Base-by-base conservation (phyloP, 2,888 invertebrate genomes). In the Heteromurus nitidus region DNA sequence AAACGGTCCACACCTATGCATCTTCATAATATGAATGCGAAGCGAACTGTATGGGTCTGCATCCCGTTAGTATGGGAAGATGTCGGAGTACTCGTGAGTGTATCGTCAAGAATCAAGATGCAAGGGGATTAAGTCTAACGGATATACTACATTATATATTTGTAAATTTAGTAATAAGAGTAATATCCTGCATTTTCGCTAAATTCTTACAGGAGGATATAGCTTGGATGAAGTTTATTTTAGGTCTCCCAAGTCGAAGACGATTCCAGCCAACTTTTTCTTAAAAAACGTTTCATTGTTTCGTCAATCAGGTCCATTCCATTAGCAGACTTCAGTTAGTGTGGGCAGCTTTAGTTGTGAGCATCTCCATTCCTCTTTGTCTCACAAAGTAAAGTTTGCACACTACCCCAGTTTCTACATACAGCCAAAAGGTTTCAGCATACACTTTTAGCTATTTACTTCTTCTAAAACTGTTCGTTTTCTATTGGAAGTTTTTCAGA, bases 221-320 rank as follows among this genome's bases (percentile, higher is more conserved):
- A 68, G 76, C 72, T 62, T 58, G 69, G 64, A 7, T 70, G 67
- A 73, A 68, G 76, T 82, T 80, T 82, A 84, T 84, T 84, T 84
- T 84, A 64, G 84, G 73, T 82, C 82, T 80, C 84, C 72, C 82
- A 77, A 76, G 77, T 82, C 77, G 82, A 77, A 82, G 72, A 60
- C 47, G 76, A 70, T 67, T 75, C 72, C 70, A 74, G 82, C 69
- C 62, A 62, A 69, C 69, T 42, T 73, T 69, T 70, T 68, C 77
- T 82, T 82, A 58, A 82, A 77, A 82, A 77, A 77, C 69, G 72
- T 82, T 73, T 68, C 77, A 79, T 77, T 82, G 77, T 82, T 77
- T 82, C 62, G 47, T 53, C 44, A 53, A 58, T 70, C 75, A 70
- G 74, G 70, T 81, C 69, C 81, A 81, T 82, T 77, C 77, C 72